Base-by-base conservation (phyloP, 2,113 vertebrate species). In the Poeciliopsis retropinna region DNA sequence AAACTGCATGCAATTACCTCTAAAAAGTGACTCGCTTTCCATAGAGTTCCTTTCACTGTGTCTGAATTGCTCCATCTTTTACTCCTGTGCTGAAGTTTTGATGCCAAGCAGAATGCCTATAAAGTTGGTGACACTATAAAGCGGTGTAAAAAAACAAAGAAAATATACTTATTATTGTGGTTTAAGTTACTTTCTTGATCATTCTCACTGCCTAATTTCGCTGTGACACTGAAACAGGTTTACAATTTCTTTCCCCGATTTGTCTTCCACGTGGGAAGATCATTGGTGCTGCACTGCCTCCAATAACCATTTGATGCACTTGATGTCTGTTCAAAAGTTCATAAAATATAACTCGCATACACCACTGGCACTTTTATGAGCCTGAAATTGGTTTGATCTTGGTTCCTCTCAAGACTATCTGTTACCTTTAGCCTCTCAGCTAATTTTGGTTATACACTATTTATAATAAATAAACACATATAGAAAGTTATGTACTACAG, bases 11-110 rank as follows among this genome's bases (percentile, higher is more conserved):
- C 76, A 72, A 82, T 83, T 82, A 84, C 30, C 31, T 28, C 2
- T 66, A 68, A 81, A 78, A 67, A 54, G 62, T 62, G 31, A 30
- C 68, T 75, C 28, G 72, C 60, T 64, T 47, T 73, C 70, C 73
- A 67, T 30, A 75, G 70, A 34, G 34, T 51, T 67, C 69, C 27
- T 64, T 76, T 28, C 64, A 34, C 41, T 73, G 29, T 25, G 47
- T 57, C 73, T 80, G 27, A 79, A 67, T 79, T 67, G 60, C 30
- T 30, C 15, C 19, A 34, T 73, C 32, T 63, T 76, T 65, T 34
- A 66, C 60, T 76, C n/a, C 28, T n/a, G 30, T 32, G 1, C 60
- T 11, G 31, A 51, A 76, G 47, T 63, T 47, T 60, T 32, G 29
- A 78, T 32, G 67, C 73, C 30, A 54, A 84, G 47, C 29, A 61